Evolutionary conservation across 2,888 invertebrate species (phyloP), one percentile per base, ranked within the genome.

Genomic region (Ceratothoa steindachneri): DNA sequence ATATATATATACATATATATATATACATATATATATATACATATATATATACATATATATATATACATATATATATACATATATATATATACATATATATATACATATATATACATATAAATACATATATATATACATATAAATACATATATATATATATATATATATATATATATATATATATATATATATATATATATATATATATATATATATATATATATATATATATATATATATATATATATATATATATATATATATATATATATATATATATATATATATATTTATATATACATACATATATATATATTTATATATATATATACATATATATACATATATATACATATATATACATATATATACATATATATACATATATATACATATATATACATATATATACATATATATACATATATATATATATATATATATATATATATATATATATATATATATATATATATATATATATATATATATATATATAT

Each of bases 311-410:
- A 4, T 65, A 65, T 65, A 64, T 64, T 19, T 64, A 64, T 64
- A 64, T 64, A 64, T 64, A 64, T 64, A 64, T 64, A 64, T 64
- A 64, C 24, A 64, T 64, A 64, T 64, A 64, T 64, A 64, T 64
- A 64, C 24, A 64, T 64, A 64, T 64, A 64, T 64, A 64, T 64
- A 64, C 24, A 64, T 7, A 65, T 65, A 60, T 64, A 3, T 65
- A 65, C 24, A 65, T 65, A 65, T 65, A 15, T 65, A 65, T 67
- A 51, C 30, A 67, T 67, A 1, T 67, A 67, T 67, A 51, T 30
- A 67, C 30, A 51, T 67, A 67, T 67, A 51, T 67, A 67, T 67
- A 51, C 30, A 67, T 67, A 51, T 67, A 30, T 67, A 51, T 67
- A 30, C 30, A 51, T 67, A 30, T 67, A 51, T 67, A 67, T 67